These are phyloP conservation scores for Papilio elwesi DNA, from an alignment of 2,888 invertebrate genomes.

Conservation along the genomic window DNA sequence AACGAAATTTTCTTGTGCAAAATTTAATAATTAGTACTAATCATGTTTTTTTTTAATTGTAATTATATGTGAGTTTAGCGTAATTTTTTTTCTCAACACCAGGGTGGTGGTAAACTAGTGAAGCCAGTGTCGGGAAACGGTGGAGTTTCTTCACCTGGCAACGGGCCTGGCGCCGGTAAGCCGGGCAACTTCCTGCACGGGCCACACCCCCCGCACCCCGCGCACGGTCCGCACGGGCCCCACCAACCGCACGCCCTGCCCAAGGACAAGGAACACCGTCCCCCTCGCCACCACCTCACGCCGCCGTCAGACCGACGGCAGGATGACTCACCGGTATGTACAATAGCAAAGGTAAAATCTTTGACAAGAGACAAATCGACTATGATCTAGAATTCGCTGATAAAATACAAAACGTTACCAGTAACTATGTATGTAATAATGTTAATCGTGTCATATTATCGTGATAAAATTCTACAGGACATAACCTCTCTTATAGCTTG, in stretches of 20 bases:
- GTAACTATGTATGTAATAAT: too few species aligned
- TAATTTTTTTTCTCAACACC: constrained; percentile 35
- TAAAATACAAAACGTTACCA: too few species aligned
- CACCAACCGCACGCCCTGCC: constrained; percentile 36
- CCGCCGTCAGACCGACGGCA: constrained; percentile 55
- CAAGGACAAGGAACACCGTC: constrained; percentile 22
- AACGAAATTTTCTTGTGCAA: not conserved
- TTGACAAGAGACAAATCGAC: too few species aligned
- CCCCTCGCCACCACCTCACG: constrained; percentile 52
- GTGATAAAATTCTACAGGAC: too few species aligned
- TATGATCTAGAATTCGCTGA: too few species aligned
- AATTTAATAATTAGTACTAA: not conserved
- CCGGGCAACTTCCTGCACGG: constrained; percentile 37
- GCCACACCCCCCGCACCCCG: constrained; percentile 43
- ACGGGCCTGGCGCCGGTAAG: constrained; percentile 46
- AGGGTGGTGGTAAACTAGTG: constrained; percentile 86
- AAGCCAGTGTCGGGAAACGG: constrained; percentile 66
- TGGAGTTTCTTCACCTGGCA: constrained; percentile 54
- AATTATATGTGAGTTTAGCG: too few species aligned
- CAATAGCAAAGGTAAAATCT: too few species aligned
- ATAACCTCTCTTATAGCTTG: too few species aligned
- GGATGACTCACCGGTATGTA: constrained; percentile 48
- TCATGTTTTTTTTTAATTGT: not conserved
- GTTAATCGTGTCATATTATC: too few species aligned
- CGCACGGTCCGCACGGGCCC: constrained; percentile 44